Base-by-base conservation (phyloP, 1,140 invertebrate species). In the Drosophila subobscura region DNA sequence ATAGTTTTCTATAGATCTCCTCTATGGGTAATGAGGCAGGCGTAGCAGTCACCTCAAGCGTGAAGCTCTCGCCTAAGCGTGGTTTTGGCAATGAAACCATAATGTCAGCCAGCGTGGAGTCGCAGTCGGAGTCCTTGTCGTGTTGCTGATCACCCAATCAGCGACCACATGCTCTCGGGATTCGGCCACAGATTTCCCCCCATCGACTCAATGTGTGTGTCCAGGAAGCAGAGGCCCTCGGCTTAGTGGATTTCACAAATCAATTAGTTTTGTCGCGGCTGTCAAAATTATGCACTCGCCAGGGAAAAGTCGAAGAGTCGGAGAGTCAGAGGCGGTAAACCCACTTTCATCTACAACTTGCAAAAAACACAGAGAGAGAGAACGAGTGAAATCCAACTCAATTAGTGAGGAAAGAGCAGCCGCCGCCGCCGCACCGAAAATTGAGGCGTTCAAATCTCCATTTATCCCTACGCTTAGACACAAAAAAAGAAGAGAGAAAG, bases 1-100 rank as follows among this genome's bases (percentile, higher is more conserved):
- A 42, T 55, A 40, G 20, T 41, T 56, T 22, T 37, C 7, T 27
- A 10, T 40, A 14, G 57, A 25, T 42, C 71, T 49, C 61, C 52
- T 52, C 5, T 33, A 33, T 33, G 16, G 58, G 29, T 70, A 77
- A 76, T 76, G 51, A 66, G 41, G 33, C 80, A 52, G 66, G 72
- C 75, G 57, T 83, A 58, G 63, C 52, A 40, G 22, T 46, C 20
- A 4, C 40, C 46, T 37, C 45, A 73, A 74, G 72, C 81, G 80
- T 84, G 81, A 81, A 88, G 78, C 83, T 88, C 51, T 27, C 55
- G 47, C 53, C 79, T 70, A 78, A 79, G 84, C 89, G 79, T 78
- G 84, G 83, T 88, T 79, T 74, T 83, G 84, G 78, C 83, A 88
- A 79, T 89, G 83, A 88, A 88, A 73, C 75, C 84, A 88, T 88